Evolutionary conservation across 2,113 vertebrate genomes (phyloP), one percentile per base, ranked within the genome.

Genomic region (Dasyornis broadbenti): DNA sequence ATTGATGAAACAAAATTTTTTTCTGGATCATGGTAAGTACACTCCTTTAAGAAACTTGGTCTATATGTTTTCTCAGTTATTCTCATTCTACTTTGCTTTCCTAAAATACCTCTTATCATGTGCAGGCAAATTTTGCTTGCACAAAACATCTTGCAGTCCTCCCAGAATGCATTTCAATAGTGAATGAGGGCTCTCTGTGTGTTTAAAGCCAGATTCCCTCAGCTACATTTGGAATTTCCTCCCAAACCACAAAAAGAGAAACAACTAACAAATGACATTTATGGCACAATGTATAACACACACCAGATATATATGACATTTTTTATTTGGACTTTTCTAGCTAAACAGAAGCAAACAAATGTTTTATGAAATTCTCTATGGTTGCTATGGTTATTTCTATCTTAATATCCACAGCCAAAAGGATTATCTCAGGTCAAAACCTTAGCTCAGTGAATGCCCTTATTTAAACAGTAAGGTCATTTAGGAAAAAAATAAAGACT

Each of bases 221-320:
- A 95, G 94, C 91, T 95, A 95, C 93, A 97, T 72, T 91, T 97
- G 95, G 95, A 96, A 97, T 97, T 97, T 96, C 96, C 95, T 97
- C 93, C 82, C 87, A 97, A 97, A 97, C 96, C 96, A 96, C 96
- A 97, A 97, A 95, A 97, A 97, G 92, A 96, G 96, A 95, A 97
- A 97, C 93, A 95, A 95, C 96, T 96, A 97, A 96, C 94, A 95
- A 97, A 97, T 96, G 95, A 96, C 95, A 97, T 97, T 97, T 97
- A 97, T 91, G 92, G 95, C 89, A 96, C 91, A 94, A 95, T 96
- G 92, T 96, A 97, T 97, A 97, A 96, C 96, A 97, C 89, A 97
- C 69, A 95, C 91, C 95, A 97, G 95, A 96, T 96, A 95, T 94
- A 96, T 89, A 72, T 95, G 94, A 95, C 89, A 96, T 96, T 95